A percentile compares a stretch with the other conserved stretches of the same genome.
These are phyloP conservation scores for Scaptomyza hsui DNA, from an alignment of 1,140 invertebrate species.

Conservation along the genomic window DNA sequence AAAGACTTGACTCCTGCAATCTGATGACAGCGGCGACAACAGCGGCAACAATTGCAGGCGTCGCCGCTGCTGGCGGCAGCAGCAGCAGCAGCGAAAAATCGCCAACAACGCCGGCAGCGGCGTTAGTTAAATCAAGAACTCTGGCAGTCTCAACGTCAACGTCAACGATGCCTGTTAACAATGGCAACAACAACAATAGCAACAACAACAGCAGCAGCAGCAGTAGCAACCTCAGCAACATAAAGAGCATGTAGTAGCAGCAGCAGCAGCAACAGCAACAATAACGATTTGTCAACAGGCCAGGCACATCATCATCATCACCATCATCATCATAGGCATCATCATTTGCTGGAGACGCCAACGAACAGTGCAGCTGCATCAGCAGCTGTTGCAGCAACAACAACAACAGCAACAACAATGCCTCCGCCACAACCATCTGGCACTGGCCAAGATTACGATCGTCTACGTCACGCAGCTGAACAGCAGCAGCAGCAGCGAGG, in stretches of 20 bases:
- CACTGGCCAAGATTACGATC: slow-evolving; percentile 26
- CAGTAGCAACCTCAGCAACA: slow-evolving; percentile 7
- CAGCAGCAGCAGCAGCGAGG: slow-evolving; percentile 14
- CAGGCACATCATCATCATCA: slow-evolving; percentile 61
- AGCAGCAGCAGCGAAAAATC: slow-evolving; percentile 14
- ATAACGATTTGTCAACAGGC: slow-evolving; percentile 33
- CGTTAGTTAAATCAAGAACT: slow-evolving; percentile 5
- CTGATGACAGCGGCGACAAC: slow-evolving; percentile 58
- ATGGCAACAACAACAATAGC: slow-evolving; percentile 14
- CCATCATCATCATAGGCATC: slow-evolving; percentile 69
- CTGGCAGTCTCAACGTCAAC: slow-evolving; percentile 11
- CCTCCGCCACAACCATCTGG: slow-evolving; percentile 1
- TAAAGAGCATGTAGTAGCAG: no score
- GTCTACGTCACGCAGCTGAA: slow-evolving; percentile 14
- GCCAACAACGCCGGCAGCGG: neutral
- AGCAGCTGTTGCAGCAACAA: slow-evolving; percentile 19
- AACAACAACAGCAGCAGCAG: slow-evolving; percentile 5
- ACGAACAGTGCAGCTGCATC: slow-evolving; percentile 26
- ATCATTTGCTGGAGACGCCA: slow-evolving; percentile 69
- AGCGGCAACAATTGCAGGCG: slow-evolving; percentile 38
- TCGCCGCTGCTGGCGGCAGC: slow-evolving; percentile 19
- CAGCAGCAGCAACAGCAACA: slow-evolving; percentile 20
- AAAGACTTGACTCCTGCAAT: slow-evolving; percentile 86
- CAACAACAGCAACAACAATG: slow-evolving; percentile 24
- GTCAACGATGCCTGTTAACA: neutral